Evolutionary conservation across 2,888 invertebrate genomes (phyloP), one percentile per base, ranked within the genome.

Genomic region (Sussaba pulchella): DNA sequence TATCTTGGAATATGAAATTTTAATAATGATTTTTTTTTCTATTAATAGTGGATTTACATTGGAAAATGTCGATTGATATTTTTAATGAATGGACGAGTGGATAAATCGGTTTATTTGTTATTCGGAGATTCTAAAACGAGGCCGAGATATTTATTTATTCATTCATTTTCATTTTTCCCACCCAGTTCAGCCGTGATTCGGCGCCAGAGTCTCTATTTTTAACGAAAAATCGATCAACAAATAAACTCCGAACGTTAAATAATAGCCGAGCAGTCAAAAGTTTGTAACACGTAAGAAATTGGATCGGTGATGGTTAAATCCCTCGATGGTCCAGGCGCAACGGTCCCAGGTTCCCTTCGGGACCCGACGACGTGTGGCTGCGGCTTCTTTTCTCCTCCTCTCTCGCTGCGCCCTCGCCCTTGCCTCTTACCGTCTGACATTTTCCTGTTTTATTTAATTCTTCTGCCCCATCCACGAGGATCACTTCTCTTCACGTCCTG

Each of bases 401-500:
- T 41, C 10, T 52, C 24, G 0, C 21, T 12, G 0, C 24, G 5
- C 6, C 26, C 26, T 26, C 26, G 52, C 21, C n/a, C 26, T 21
- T 5, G 17, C 19, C 17, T 14, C 3, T 14, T 61, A 45, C 64
- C 72, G 63, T 26, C 61, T 36, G 24, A 24, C 63, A 19, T 3
- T 61, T 54, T 41, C 45, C 64, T 19, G n/a, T 14, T 45, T 71
- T 74, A 69, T 76, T 71, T 77, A 69, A 72, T 80, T 78, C 72
- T 73, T 82, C 75, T 78, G 81, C 78, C 78, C 74, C 77, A 72
- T 77, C 77, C 66, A 71, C 77, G 71, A 77, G 79, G 80, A 82
- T 82, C 83, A 77, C 72, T 80, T 78, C 70, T 64, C 70, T 80
- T 71, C 71, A 59, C 77, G 69, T 71, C 82, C 78, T 82, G 82